These are phyloP conservation scores for human (Homo sapiens) DNA, from an alignment of 2,113 vertebrate genomes.

Conservation along the genomic window GRCh38 chr7:86212001-86212500, in stretches of 20 bases:
- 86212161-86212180: background rate
- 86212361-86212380: background rate
- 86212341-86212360: background rate
- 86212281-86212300: background rate
- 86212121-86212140: background rate
- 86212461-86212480: background rate
- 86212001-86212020: background rate
- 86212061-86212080: background rate
- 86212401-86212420: background rate
- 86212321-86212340: background rate
- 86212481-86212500: background rate
- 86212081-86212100: background rate
- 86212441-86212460: background rate
- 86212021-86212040: background rate
- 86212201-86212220: background rate
- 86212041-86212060: background rate
- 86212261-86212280: background rate
- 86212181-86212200: constrained; percentile 59
- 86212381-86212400: background rate
- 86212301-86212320: background rate
- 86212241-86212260: constrained; percentile 2
- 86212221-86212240: background rate
- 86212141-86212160: background rate
- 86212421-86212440: background rate
- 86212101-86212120: background rate